phyloP scores from a whole-genome alignment of 2,888 invertebrate species.

The Tethea ocularis region DNA sequence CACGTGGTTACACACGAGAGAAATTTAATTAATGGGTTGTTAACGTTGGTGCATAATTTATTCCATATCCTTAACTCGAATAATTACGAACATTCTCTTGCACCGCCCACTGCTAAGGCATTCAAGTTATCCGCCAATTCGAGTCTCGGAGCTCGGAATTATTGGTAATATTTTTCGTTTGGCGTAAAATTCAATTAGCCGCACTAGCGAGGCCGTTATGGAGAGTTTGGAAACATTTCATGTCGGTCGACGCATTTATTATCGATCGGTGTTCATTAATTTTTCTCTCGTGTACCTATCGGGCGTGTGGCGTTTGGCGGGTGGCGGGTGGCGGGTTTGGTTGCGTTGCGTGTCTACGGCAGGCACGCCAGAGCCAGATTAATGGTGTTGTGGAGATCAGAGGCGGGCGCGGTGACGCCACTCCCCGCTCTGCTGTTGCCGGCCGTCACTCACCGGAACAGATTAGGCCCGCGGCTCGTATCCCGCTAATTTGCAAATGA shows the following conservation, averaged over 20 bases:
- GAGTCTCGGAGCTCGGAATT: background rate
- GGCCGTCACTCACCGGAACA: background rate
- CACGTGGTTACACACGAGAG: background rate
- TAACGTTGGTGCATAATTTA: slow-evolving; percentile 1
- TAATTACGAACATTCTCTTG: background rate
- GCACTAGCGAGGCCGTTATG: background rate
- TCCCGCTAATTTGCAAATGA: slow-evolving; percentile 4
- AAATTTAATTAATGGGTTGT: slow-evolving; percentile 3
- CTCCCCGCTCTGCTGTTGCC: background rate
- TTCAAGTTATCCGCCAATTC: background rate
- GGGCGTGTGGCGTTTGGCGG: background rate
- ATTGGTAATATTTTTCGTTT: background rate
- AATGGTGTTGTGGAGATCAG: slow-evolving; percentile 9
- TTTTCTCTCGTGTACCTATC: background rate
- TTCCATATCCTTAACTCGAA: slow-evolving; percentile 2
- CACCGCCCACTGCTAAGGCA: background rate
- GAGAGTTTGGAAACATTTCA: slow-evolving; percentile 1
- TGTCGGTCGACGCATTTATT: slow-evolving; percentile 1
- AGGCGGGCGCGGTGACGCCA: background rate
- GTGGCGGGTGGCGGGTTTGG: background rate
- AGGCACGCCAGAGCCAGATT: slow-evolving; percentile 10
- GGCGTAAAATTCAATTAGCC: background rate
- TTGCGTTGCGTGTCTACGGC: slow-evolving; percentile 8
- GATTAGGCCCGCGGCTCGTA: slow-evolving; percentile 4
- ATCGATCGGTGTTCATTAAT: slow-evolving; percentile 2